Conservation (phyloP, 2,888 invertebrate species). For the Barypeithes pellucidus region DNA sequence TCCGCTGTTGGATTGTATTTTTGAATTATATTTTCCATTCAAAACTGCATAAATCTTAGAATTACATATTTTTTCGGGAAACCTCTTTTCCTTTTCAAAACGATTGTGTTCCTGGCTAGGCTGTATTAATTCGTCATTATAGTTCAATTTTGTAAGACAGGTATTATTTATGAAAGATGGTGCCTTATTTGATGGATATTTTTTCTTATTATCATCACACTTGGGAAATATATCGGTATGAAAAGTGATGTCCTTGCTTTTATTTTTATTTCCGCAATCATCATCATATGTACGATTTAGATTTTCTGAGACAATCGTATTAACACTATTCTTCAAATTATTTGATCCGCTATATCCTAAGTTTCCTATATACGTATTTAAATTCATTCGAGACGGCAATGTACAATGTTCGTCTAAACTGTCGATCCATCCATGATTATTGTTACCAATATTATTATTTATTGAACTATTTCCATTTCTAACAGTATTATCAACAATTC, state of each 20-base stretch:
- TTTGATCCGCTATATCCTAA: not conserved
- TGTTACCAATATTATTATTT: not conserved
- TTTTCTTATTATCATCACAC: not conserved
- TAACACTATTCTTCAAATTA: not conserved
- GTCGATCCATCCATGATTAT: too few species aligned
- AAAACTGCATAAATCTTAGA: too few species aligned
- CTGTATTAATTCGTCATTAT: not conserved
- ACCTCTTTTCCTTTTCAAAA: not conserved
- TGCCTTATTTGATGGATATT: not conserved
- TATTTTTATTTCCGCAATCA: not conserved
- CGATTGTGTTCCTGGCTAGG: not conserved
- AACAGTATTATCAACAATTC: not conserved
- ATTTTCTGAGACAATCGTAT: too few species aligned
- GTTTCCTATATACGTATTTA: not conserved
- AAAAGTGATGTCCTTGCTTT: not conserved
- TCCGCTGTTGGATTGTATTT: not conserved
- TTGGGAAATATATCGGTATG: not conserved
- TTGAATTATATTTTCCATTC: not conserved
- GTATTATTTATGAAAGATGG: not conserved
- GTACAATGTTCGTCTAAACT: not conserved
- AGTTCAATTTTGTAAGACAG: not conserved
- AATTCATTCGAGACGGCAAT: not conserved
- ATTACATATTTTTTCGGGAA: not conserved
- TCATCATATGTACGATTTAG: not conserved
- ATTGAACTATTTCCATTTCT: not conserved